Conservation (phyloP, 2,113 vertebrate genomes). For the Psophia crepitans region DNA sequence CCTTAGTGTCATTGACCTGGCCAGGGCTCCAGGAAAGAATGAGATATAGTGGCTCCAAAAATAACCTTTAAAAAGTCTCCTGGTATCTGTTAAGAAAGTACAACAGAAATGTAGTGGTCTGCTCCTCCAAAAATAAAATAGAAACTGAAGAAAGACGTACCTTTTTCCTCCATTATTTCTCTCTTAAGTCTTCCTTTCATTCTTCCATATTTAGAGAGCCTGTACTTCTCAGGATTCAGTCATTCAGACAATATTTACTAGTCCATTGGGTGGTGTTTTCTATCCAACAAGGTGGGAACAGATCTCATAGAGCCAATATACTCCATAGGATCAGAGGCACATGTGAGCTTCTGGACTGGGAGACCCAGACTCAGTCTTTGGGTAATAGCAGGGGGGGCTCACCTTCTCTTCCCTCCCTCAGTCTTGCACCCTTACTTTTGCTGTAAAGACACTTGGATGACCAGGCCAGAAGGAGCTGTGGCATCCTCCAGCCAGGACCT, state of each 20-base stretch:
- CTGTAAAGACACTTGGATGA: neutral
- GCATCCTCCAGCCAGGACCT: neutral
- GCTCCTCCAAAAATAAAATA: neutral
- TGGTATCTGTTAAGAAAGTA: slow-evolving; percentile 42
- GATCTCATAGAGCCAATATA: neutral
- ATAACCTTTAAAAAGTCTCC: slow-evolving; percentile 49
- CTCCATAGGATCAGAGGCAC: neutral
- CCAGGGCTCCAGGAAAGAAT: slow-evolving; percentile 39
- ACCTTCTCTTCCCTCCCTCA: neutral
- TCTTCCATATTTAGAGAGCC: neutral
- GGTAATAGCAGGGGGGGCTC: neutral
- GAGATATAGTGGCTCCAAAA: slow-evolving; percentile 52
- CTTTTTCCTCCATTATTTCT: neutral
- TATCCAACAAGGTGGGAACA: neutral
- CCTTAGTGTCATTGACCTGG: slow-evolving; percentile 27
- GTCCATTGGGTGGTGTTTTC: neutral
- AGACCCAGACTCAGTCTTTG: neutral
- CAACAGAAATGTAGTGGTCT: slow-evolving; percentile 18
- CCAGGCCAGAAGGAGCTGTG: neutral
- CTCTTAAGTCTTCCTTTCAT: neutral
- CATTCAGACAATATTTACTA: neutral
- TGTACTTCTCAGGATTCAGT: neutral
- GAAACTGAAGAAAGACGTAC: neutral
- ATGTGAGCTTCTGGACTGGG: neutral
- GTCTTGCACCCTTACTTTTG: neutral